Evolutionary conservation across 2,888 invertebrate genomes (phyloP).

Genomic region (Caenorhabditis wallacei): DNA sequence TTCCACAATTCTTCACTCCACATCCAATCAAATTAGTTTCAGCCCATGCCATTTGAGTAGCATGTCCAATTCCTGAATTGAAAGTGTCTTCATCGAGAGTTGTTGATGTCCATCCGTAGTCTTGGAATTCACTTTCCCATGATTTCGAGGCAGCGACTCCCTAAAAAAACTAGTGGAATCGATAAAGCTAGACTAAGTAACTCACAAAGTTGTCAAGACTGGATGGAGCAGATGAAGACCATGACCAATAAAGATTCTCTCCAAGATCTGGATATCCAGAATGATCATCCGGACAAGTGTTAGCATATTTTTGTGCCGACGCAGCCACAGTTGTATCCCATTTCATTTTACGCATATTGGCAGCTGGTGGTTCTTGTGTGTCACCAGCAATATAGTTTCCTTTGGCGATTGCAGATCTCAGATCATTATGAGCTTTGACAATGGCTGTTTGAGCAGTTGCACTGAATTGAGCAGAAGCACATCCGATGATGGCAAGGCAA

Average conservation of each 20-base stretch:
- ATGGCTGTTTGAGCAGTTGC: conserved; percentile 28
- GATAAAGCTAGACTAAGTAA: neutral
- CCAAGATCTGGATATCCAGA: conserved; percentile 33
- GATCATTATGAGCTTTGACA: conserved; percentile 46
- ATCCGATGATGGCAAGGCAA: conserved; percentile 26
- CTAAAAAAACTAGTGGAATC: neutral
- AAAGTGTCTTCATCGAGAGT: conserved; percentile 30
- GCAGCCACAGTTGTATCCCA: conserved; percentile 35
- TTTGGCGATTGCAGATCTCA: conserved; percentile 53
- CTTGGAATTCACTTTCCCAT: conserved; percentile 59
- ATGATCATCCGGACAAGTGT: conserved; percentile 41
- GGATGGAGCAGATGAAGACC: neutral
- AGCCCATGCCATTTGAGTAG: conserved; percentile 63
- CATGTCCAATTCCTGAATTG: conserved; percentile 59
- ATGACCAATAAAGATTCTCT: conserved; percentile 1
- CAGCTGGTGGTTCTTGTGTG: conserved; percentile 18
- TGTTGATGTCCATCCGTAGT: conserved; percentile 48
- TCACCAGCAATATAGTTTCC: conserved; percentile 36
- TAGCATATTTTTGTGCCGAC: conserved; percentile 46
- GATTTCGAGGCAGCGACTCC: neutral
- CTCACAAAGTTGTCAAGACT: conserved; percentile 18
- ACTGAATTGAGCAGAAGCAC: conserved; percentile 48
- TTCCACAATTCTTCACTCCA: conserved; percentile 53
- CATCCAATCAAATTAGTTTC: conserved; percentile 48
- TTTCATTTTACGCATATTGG: conserved; percentile 52